A percentile compares a stretch with the other conserved stretches of the same genome.
Evolutionary conservation across 2,113 vertebrate species (phyloP).

Genomic region (Mirza zaza): DNA sequence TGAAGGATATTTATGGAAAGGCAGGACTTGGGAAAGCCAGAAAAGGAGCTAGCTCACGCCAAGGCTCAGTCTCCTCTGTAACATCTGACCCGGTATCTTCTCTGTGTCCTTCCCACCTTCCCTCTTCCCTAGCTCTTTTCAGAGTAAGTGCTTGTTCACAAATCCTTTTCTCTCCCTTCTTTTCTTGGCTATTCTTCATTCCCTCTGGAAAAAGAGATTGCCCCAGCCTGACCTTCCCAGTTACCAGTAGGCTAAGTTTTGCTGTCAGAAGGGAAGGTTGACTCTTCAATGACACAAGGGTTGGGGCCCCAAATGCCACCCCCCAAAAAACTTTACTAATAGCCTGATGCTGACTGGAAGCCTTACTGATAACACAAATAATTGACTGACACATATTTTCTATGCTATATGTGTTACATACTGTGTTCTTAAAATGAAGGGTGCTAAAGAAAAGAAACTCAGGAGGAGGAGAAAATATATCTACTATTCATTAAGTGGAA

Average conservation of each 20-base stretch:
- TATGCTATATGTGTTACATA: background rate
- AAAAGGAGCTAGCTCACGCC: background rate
- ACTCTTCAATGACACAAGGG: background rate
- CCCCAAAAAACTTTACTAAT: background rate
- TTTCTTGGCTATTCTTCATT: background rate
- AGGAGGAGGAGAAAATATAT: background rate
- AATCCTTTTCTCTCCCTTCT: background rate
- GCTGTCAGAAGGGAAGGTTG: background rate
- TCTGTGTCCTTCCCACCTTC: background rate
- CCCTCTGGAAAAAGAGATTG: background rate
- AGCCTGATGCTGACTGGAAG: background rate
- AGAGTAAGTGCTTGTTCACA: background rate
- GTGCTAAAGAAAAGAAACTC: background rate
- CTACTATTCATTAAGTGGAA: background rate
- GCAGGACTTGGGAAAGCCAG: background rate
- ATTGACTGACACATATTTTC: background rate
- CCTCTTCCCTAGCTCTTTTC: background rate
- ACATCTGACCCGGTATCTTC: rapidly evolving
- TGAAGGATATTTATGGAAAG: background rate
- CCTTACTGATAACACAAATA: background rate
- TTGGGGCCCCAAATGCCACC: background rate
- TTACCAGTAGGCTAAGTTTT: background rate
- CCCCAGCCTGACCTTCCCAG: too few relatives aligned
- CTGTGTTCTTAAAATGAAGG: background rate
- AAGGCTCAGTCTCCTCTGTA: rapidly evolving